Percentiles rank a stretch among this genome's conserved stretches.
These are phyloP conservation scores for Xanthorhoe designata DNA, from an alignment of 2,888 invertebrate species.

Conservation along the genomic window DNA sequence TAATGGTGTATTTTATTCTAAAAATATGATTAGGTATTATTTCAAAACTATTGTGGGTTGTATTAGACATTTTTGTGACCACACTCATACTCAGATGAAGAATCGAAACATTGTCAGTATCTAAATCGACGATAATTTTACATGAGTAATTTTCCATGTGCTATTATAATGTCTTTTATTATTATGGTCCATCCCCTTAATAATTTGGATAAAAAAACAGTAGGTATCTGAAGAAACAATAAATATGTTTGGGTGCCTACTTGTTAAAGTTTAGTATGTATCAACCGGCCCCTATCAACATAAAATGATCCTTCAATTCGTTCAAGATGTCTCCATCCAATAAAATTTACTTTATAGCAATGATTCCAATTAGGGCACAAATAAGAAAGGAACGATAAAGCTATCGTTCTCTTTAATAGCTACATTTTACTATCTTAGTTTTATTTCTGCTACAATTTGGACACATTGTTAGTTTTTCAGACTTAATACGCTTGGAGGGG, in stretches of 20 bases:
- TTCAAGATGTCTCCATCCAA: constrained; percentile 43
- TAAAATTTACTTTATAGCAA: constrained; percentile 50
- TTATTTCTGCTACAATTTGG: constrained; percentile 12
- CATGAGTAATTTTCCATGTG: no score
- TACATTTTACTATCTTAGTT: constrained; percentile 19
- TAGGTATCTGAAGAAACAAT: neutral
- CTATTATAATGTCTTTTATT: no score
- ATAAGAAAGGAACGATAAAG: constrained; percentile 40
- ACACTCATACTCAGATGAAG: no score
- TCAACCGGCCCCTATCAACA: constrained; percentile 18
- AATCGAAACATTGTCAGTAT: no score
- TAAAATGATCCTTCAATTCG: constrained; percentile 18
- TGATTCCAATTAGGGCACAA: constrained; percentile 48
- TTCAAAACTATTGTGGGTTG: no score
- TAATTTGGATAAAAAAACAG: no score
- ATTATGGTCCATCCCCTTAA: no score
- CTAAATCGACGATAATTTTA: no score
- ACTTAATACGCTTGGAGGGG: neutral
- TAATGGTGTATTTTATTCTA: no score
- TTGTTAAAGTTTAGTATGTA: constrained; percentile 10
- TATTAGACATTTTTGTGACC: no score
- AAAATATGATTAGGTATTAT: no score
- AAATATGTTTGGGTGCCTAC: neutral
- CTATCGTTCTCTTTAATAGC: constrained; percentile 14
- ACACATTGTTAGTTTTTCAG: neutral